A percentile compares a stretch with the other conserved stretches of the same genome.
Evolutionary conservation across 2,888 invertebrate genomes (phyloP).

Genomic region (Apomyelois bistriatella): DNA sequence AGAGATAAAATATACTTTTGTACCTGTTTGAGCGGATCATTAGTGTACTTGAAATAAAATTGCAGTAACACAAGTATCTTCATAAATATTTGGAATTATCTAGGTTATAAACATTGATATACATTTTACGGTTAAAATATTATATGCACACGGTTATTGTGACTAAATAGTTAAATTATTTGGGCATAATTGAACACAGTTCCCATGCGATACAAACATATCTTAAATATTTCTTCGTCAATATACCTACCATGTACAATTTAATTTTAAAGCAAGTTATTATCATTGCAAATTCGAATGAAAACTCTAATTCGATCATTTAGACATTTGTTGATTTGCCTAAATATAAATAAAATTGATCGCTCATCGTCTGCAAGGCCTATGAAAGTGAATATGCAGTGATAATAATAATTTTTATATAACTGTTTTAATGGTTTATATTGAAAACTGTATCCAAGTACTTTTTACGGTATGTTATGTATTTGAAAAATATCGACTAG

Average conservation of each 20-base stretch:
- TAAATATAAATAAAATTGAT: neutral
- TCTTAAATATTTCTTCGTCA: slow-evolving; percentile 2
- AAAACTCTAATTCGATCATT: neutral
- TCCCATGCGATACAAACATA: neutral
- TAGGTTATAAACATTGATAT: slow-evolving; percentile 9
- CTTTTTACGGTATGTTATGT: slow-evolving; percentile 15
- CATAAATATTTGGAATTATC: neutral
- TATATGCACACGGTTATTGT: slow-evolving; percentile 1
- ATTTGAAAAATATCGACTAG: neutral
- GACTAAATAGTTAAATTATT: neutral
- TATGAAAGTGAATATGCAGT: slow-evolving; percentile 1
- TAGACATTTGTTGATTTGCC: neutral
- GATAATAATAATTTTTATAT: slow-evolving; percentile 6
- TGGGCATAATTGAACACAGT: neutral
- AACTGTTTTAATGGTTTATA: slow-evolving; percentile 1
- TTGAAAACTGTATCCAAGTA: slow-evolving; percentile 4
- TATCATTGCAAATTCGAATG: slow-evolving; percentile 2
- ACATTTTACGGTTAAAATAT: slow-evolving; percentile 1
- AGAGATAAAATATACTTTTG: slow-evolving; percentile 67
- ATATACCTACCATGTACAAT: neutral
- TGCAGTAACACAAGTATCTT: slow-evolving; percentile 5
- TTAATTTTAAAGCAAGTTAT: neutral
- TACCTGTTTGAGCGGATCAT: slow-evolving; percentile 65
- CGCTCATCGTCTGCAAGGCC: neutral
- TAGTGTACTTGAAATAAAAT: slow-evolving; percentile 34